Evolutionary conservation across 2,797 vertebrate species (phyloP), one percentile per base, ranked within the genome.

Genomic region (Dromococcyx pavoninus): DNA sequence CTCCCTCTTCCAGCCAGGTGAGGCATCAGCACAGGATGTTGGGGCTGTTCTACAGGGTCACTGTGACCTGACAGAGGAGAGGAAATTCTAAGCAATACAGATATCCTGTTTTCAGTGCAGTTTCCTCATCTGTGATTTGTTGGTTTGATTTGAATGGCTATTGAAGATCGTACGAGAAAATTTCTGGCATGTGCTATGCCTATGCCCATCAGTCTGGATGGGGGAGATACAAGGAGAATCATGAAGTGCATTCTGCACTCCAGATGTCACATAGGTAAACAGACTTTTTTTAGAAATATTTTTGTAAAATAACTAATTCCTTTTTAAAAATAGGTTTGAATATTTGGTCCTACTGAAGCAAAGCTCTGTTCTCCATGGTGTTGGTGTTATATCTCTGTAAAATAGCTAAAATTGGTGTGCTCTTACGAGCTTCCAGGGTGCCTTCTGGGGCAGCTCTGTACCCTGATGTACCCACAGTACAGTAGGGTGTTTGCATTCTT

Each of bases 21-120:
- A 61, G 66, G 57, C 9, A 1, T 67, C 37, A 57, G 54, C 0
- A 0, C 32, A 19, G 13, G 6, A 28, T 35, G 11, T 27, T 70
- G 10, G 10, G 19, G 8, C 50, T 73, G 23, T 73, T 80, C 39
- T 86, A 23, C 23, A 66, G 19, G 50, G 28, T 91, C 70, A 32
- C 44, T 14, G 11, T 85, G 71, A 85, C 58, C 74, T 95, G 39
- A 27, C 57, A 92, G 74, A 62, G 43, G 43, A 86, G 35, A 84
- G 53, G 56, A 94, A 90, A 32, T 81, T 72, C 17, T 86, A 33
- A 64, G 51, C 33, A 93, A 33, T 48, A 66, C 22, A 70, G 60
- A 79, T 62, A 66, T 11, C 51, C 60, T 88, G 70, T 48, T 93
- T 90, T 72, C 18, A 19, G 41, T 54, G n/a, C 28, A 11, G 11